Conservation (phyloP, 2,797 vertebrate genomes). For the Clarias fuscus region DNA sequence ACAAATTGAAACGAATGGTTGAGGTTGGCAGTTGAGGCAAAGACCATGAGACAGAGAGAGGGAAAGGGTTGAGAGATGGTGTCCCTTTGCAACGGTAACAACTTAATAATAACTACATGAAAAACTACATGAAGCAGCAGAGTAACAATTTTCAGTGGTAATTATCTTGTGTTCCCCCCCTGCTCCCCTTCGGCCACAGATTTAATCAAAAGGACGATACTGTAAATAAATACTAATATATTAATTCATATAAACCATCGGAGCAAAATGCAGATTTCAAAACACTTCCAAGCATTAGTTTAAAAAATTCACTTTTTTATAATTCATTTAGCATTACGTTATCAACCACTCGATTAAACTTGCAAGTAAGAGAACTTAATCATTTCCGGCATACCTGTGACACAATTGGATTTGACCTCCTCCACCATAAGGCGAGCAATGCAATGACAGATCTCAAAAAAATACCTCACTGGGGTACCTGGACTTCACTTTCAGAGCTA, state of each 20-base stretch:
- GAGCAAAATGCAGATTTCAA: too few relatives aligned
- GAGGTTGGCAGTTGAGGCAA: conserved; percentile 2
- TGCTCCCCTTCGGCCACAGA: not conserved
- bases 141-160: not conserved
- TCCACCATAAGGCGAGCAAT: not conserved
- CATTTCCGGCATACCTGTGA: not conserved
- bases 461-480: not conserved
- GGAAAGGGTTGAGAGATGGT: not conserved
- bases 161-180: too few relatives aligned
- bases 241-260: not conserved
- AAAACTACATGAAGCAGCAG: not conserved
- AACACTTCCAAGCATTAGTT: not conserved
- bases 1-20: conserved; percentile 20
- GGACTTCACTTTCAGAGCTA: not conserved
- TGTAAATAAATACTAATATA: not conserved
- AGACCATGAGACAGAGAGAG: not conserved
- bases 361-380: not conserved
- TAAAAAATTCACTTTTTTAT: not conserved
- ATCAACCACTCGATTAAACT: not conserved
- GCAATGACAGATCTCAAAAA: not conserved
- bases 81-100: not conserved
- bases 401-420: too few relatives aligned
- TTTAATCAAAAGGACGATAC: not conserved
- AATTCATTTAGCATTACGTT: too few relatives aligned
- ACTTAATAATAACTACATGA: not conserved